A percentile compares a stretch with the other conserved stretches of the same genome.
Conservation (phyloP, 2,113 vertebrate species). For the Eretmochelys imbricata region DNA sequence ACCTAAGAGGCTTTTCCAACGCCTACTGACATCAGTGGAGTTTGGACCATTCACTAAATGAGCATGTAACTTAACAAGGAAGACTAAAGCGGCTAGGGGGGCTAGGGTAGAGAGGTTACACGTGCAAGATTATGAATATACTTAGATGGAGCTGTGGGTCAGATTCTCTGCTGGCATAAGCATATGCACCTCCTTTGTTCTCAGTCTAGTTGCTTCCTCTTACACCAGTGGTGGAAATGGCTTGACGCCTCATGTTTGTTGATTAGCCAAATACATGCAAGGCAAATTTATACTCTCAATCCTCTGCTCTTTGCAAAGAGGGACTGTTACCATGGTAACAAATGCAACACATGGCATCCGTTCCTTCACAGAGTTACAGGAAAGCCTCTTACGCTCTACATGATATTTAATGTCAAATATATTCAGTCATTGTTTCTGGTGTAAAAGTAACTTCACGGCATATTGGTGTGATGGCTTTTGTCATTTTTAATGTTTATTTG, state of each 20-base stretch:
- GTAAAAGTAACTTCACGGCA: neutral
- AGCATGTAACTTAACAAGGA: accelerated
- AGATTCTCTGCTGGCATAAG: accelerated
- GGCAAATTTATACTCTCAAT: slow-evolving; percentile 23
- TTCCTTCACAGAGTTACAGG: slow-evolving; percentile 58
- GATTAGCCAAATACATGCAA: slow-evolving; percentile 48
- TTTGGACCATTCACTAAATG: accelerated
- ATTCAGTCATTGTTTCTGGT: slow-evolving; percentile 47
- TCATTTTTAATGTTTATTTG: neutral
- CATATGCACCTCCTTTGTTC: accelerated
- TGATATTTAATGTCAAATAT: slow-evolving; percentile 41
- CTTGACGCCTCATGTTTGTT: slow-evolving; percentile 30
- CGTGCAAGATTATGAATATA: accelerated
- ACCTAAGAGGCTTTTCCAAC: neutral
- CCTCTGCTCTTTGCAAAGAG: slow-evolving; percentile 14
- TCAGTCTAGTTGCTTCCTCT: neutral
- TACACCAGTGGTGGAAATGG: accelerated
- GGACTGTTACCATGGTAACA: slow-evolving; percentile 42
- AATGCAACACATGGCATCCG: slow-evolving; percentile 47
- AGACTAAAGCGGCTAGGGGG: accelerated
- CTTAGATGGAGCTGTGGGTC: accelerated
- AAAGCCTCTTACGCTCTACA: slow-evolving; percentile 43
- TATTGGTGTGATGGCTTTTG: accelerated
- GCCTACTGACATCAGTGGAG: accelerated
- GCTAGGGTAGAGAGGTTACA: accelerated